phyloP scores from a whole-genome alignment of 1,140 invertebrate genomes.

The Saxidomus purpurata region DNA sequence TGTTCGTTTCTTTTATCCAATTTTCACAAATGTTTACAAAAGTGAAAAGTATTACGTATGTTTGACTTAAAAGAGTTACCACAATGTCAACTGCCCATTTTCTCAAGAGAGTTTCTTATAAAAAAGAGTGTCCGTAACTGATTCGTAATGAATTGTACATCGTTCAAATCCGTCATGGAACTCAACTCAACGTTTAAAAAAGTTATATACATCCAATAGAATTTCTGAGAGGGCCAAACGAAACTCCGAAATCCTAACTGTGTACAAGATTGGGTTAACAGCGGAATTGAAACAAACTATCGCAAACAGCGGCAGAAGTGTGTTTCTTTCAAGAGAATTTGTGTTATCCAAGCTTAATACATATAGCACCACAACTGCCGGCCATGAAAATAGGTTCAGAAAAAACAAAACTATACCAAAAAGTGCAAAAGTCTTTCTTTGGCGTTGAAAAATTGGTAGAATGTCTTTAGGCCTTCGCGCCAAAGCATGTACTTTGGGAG shows the following conservation, averaged over 20 bases:
- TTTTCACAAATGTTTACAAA: too few relatives aligned
- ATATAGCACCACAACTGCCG: background rate
- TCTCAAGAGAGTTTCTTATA: too few relatives aligned
- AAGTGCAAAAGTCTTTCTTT: conserved; percentile 3
- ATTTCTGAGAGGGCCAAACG: background rate
- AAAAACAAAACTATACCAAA: conserved; percentile 1
- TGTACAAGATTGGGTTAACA: conserved; percentile 9
- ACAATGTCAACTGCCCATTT: too few relatives aligned
- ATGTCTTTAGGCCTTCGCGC: background rate
- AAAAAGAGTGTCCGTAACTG: too few relatives aligned
- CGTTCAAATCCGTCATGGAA: too few relatives aligned
- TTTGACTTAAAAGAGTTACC: too few relatives aligned
- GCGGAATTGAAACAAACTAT: conserved; percentile 14
- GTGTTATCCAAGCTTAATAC: background rate
- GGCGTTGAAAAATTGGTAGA: background rate
- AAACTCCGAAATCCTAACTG: conserved; percentile 4
- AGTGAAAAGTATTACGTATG: too few relatives aligned
- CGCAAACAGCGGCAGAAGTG: conserved; percentile 2
- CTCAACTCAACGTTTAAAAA: background rate
- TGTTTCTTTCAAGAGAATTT: background rate
- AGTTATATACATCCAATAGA: background rate
- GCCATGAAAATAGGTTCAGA: conserved; percentile 34
- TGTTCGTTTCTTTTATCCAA: too few relatives aligned
- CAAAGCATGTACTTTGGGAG: too few relatives aligned
- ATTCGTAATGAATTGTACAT: too few relatives aligned